A percentile compares a stretch with the other conserved stretches of the same genome.
These are phyloP conservation scores for Anguilla marmorata DNA, from an alignment of 2,797 vertebrate genomes.

Conservation along the genomic window DNA sequence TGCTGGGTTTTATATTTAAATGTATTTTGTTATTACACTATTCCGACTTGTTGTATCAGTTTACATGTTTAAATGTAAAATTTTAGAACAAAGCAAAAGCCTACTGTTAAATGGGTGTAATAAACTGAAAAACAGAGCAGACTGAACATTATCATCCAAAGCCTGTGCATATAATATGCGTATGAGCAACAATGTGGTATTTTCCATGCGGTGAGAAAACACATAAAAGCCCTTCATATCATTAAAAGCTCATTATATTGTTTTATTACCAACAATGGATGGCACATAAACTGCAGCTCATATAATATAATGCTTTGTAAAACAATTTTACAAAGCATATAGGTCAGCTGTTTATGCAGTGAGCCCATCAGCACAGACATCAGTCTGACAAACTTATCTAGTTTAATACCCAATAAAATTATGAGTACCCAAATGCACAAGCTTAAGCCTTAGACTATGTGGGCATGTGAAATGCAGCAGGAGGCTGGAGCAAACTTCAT, in stretches of 20 bases:
- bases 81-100: neutral
- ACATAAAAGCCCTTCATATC: neutral
- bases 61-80: neutral
- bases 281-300: neutral
- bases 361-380: neutral
- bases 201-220: neutral
- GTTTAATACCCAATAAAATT: neutral
- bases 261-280: conserved; percentile 5
- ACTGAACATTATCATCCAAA: neutral
- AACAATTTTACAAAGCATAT: neutral
- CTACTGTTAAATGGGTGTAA: neutral
- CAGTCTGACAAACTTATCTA: neutral
- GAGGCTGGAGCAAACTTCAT: no score
- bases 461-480: neutral
- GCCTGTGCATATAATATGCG: neutral
- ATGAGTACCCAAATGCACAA: neutral
- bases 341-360: neutral
- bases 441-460: neutral
- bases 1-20: neutral
- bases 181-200: neutral
- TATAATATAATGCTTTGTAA: conserved; percentile 6
- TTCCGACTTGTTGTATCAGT: neutral
- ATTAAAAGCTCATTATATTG: conserved; percentile 1
- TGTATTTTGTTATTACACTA: neutral
- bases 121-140: neutral